Conservation (phyloP, 2,888 invertebrate species). For the Subacronicta megacephala region DNA sequence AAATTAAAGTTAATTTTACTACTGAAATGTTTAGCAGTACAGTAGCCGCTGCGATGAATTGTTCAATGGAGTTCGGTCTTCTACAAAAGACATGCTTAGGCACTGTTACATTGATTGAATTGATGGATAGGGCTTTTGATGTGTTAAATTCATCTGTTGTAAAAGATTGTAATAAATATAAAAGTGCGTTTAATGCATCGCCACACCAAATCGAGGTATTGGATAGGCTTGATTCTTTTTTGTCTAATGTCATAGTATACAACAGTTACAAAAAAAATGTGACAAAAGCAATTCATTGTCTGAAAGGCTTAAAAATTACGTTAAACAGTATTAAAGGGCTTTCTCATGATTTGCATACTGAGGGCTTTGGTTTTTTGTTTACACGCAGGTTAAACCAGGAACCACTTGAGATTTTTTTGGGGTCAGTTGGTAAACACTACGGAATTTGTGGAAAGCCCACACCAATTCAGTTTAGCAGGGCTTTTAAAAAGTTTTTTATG, state of each 20-base stretch:
- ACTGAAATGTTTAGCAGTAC: neutral
- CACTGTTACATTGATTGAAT: neutral
- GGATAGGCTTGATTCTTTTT: neutral
- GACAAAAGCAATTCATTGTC: neutral
- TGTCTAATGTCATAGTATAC: neutral
- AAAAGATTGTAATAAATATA: neutral
- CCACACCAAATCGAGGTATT: conserved; percentile 1
- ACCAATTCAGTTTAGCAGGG: neutral
- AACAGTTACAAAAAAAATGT: neutral
- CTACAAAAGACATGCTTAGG: neutral
- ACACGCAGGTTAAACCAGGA: neutral
- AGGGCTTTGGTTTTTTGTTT: neutral
- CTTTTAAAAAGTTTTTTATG: conserved; percentile 1
- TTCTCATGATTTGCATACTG: neutral
- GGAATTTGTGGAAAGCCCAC: neutral
- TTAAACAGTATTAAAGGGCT: neutral
- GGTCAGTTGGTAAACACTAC: neutral
- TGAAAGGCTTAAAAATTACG: neutral
- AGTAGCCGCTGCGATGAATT: neutral
- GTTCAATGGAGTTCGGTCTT: neutral
- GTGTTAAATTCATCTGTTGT: neutral
- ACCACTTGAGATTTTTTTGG: neutral
- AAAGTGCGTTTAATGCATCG: neutral
- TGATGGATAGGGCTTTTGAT: neutral
- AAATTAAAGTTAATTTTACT: neutral